phyloP scores from a whole-genome alignment of 2,888 invertebrate genomes.

The Phania funesta region DNA sequence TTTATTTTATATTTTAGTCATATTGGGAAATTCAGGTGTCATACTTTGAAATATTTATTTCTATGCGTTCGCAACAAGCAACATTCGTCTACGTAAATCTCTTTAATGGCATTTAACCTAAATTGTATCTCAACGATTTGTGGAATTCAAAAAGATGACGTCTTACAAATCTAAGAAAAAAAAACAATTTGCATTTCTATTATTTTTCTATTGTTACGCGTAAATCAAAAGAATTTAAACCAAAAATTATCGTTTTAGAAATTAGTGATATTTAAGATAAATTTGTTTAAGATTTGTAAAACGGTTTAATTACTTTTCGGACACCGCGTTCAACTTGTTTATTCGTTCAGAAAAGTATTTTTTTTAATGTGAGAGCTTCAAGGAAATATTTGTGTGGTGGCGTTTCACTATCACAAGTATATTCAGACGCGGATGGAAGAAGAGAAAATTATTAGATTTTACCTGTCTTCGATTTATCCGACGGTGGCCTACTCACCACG shows the following conservation, averaged over 20 bases:
- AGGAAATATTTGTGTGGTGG: too few species aligned
- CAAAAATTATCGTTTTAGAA: background rate
- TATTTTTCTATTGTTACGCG: slow-evolving; percentile 19
- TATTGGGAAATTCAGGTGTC: slow-evolving; percentile 56
- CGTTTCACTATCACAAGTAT: too few species aligned
- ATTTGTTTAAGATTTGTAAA: slow-evolving; percentile 38
- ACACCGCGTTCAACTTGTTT: too few species aligned
- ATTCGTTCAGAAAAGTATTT: too few species aligned
- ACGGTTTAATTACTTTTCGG: too few species aligned
- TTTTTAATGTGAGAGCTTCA: too few species aligned
- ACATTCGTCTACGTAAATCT: background rate
- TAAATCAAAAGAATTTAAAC: background rate
- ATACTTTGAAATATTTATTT: slow-evolving; percentile 55
- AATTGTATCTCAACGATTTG: slow-evolving; percentile 35
- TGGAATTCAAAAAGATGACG: slow-evolving; percentile 34
- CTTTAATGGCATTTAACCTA: slow-evolving; percentile 7
- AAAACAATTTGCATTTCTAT: slow-evolving; percentile 62
- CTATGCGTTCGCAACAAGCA: slow-evolving; percentile 3
- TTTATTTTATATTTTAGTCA: slow-evolving; percentile 18
- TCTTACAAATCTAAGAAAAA: slow-evolving; percentile 11
- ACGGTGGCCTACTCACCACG: too few species aligned
- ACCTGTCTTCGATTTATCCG: too few species aligned
- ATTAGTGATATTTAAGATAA: slow-evolving; percentile 1
- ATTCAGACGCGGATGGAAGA: too few species aligned
- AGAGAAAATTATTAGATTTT: too few species aligned